Evolutionary conservation across 2,797 vertebrate species (phyloP).

Genomic region (Linurgus olivaceus): DNA sequence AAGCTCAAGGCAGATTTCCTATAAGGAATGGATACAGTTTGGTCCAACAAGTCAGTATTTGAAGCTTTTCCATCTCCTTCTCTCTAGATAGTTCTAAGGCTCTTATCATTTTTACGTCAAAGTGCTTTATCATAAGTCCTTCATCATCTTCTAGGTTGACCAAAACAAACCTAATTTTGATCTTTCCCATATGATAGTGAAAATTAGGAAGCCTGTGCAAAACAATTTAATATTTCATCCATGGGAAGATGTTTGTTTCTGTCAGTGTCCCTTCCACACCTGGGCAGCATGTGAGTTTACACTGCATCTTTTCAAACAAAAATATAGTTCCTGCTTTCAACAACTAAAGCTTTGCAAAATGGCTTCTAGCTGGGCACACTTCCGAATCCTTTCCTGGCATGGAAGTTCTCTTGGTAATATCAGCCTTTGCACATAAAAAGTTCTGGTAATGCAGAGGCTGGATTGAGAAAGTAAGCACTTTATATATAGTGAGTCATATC

Average conservation of each 20-base stretch:
- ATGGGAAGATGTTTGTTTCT: neutral
- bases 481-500: neutral
- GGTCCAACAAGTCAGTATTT: neutral
- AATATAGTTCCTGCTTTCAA: neutral
- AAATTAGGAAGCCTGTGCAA: neutral
- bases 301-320: neutral
- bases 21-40: neutral
- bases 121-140: neutral
- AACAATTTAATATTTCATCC: neutral
- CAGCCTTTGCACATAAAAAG: neutral
- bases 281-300: neutral
- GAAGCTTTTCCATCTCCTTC: neutral
- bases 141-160: neutral
- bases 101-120: neutral
- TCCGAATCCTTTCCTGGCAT: neutral
- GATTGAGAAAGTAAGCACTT: neutral
- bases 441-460: neutral
- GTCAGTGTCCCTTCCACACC: neutral
- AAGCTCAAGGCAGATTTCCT: neutral
- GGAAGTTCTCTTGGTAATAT: neutral
- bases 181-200: neutral
- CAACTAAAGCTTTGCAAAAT: neutral
- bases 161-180: neutral
- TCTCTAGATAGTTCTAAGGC: neutral
- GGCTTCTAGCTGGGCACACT: neutral